phyloP scores from a whole-genome alignment of 2,797 vertebrate species.

The Labeo calbasu region DNA sequence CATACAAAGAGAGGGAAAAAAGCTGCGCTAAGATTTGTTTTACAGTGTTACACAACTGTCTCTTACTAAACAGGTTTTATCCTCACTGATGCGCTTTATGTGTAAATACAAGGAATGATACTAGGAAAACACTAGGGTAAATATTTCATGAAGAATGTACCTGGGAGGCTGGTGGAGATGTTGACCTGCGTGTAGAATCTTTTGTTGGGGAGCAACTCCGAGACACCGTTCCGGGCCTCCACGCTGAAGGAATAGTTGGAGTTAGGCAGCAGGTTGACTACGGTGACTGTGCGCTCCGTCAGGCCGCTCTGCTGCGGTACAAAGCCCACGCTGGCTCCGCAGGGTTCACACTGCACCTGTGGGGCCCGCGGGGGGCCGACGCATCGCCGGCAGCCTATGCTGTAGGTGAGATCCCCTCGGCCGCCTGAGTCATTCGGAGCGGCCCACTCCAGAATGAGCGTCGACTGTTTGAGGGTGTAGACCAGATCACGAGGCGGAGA shows the following conservation, averaged over 20 bases:
- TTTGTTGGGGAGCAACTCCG: conserved; percentile 79
- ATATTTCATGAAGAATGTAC: conserved; percentile 67
- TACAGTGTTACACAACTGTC: background rate
- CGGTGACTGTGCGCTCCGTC: conserved; percentile 84
- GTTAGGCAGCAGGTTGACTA: conserved; percentile 88
- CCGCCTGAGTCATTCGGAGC: conserved; percentile 84
- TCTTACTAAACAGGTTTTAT: background rate
- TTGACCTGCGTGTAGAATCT: conserved; percentile 87
- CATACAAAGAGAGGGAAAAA: background rate
- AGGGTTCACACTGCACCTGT: conserved; percentile 80
- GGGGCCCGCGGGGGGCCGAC: conserved; percentile 18
- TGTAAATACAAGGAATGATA: background rate
- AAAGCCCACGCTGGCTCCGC: conserved; percentile 85
- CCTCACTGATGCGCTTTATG: background rate
- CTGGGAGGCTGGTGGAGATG: conserved; percentile 83
- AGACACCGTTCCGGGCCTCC: conserved; percentile 89
- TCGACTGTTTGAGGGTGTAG: conserved; percentile 88
- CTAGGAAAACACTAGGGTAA: background rate
- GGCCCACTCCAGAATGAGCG: conserved; percentile 86
- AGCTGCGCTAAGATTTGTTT: background rate
- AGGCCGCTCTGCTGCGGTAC: conserved; percentile 90
- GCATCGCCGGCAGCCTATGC: conserved; percentile 85
- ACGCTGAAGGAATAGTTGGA: conserved; percentile 91
- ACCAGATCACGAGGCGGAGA: conserved; percentile 87
- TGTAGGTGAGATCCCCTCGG: conserved; percentile 88